These are phyloP conservation scores for Nothobranchius kuhntae DNA, from an alignment of 2,113 vertebrate genomes.

Conservation along the genomic window DNA sequence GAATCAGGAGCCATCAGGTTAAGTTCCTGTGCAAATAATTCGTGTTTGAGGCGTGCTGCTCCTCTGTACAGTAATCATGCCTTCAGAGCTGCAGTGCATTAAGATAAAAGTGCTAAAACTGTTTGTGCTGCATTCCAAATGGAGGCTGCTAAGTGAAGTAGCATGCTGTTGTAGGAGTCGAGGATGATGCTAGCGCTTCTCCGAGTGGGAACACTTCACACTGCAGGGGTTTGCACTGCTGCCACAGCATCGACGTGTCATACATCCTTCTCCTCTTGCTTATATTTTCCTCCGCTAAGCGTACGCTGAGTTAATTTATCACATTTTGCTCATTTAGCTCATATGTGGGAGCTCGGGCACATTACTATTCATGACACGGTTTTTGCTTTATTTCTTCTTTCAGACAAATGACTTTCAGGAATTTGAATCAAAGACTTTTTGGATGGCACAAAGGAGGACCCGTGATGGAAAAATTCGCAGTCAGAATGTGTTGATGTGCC, in stretches of 20 bases:
- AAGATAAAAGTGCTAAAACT: slow-evolving; percentile 79
- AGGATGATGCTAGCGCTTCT: slow-evolving; percentile 66
- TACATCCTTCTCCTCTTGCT: slow-evolving; percentile 36
- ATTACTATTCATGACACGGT: slow-evolving; percentile 42
- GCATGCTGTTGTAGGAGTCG: slow-evolving; percentile 66
- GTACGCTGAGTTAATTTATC: slow-evolving; percentile 49
- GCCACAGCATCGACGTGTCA: slow-evolving; percentile 56
- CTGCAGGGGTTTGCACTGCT: slow-evolving; percentile 56
- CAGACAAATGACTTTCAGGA: slow-evolving; percentile 55
- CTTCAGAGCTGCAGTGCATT: slow-evolving; percentile 84
- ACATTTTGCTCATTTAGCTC: slow-evolving; percentile 54
- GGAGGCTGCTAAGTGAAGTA: slow-evolving; percentile 71
- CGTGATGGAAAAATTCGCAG: slow-evolving; percentile 54
- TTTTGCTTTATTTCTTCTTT: slow-evolving; percentile 18
- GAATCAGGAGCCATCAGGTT: slow-evolving; percentile 40
- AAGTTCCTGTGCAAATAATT: slow-evolving; percentile 64
- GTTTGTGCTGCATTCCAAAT: slow-evolving; percentile 71
- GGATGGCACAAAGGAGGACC: slow-evolving; percentile 31
- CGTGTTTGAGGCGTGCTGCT: slow-evolving; percentile 80
- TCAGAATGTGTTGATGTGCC: slow-evolving; percentile 44
- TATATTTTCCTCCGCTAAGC: slow-evolving; percentile 3
- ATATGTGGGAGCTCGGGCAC: slow-evolving; percentile 19
- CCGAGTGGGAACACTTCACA: slow-evolving; percentile 71
- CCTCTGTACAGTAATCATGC: slow-evolving; percentile 82
- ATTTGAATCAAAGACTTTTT: slow-evolving; percentile 46